Conservation (phyloP, 2,888 invertebrate species). For the Scelioninae gen. 1 region DNA sequence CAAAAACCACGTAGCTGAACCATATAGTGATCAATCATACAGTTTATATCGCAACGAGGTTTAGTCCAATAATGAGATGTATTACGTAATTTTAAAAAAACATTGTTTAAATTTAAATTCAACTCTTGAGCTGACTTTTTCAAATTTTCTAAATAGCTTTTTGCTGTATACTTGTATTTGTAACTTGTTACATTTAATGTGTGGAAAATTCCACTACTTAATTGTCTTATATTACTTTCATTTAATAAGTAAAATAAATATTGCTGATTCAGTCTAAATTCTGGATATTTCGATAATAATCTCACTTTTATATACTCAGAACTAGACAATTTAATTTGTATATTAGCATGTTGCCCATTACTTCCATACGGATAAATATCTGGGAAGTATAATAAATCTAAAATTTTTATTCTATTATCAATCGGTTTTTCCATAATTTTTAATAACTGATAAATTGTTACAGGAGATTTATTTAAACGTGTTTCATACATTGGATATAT, state of each 20-base stretch:
- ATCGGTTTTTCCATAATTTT: conserved; percentile 69
- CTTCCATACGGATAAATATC: conserved; percentile 44
- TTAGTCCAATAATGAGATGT: conserved; percentile 66
- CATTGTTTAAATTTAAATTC: conserved; percentile 64
- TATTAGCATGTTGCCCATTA: conserved; percentile 68
- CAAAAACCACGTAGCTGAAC: conserved; percentile 65
- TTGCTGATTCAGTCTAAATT: conserved; percentile 73
- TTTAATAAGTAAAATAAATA: conserved; percentile 74
- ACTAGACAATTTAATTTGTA: conserved; percentile 61
- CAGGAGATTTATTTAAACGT: neutral
- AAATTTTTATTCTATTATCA: conserved; percentile 64
- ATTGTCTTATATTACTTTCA: conserved; percentile 71
- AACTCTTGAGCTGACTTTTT: conserved; percentile 33
- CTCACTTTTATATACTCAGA: conserved; percentile 71
- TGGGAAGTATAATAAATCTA: conserved; percentile 66
- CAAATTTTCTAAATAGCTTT: conserved; percentile 52
- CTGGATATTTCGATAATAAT: conserved; percentile 36
- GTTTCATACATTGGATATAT: neutral
- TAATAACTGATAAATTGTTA: conserved; percentile 10
- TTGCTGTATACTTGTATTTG: conserved; percentile 54
- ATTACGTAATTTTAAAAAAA: conserved; percentile 69
- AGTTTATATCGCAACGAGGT: conserved; percentile 66
- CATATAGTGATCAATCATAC: conserved; percentile 73
- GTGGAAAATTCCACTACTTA: conserved; percentile 68
- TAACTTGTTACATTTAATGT: conserved; percentile 66